Evolutionary conservation across 2,797 vertebrate genomes (phyloP).

Genomic region (Malurus splendens): DNA sequence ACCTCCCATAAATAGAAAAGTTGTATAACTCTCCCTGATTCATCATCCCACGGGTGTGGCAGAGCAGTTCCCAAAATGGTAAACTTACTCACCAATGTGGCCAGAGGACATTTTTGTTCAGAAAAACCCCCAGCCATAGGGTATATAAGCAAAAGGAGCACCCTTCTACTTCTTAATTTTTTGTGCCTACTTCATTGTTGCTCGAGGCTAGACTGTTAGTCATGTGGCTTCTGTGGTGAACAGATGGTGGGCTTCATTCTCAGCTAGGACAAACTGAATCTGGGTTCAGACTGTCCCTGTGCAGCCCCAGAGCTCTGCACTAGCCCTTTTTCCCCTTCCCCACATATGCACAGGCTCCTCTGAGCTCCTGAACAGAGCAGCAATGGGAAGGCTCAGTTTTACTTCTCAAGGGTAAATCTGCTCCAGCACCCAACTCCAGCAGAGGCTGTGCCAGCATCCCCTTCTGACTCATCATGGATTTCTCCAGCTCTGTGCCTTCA

Average conservation of each 20-base stretch:
- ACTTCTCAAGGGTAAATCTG: not conserved
- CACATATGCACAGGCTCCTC: not conserved
- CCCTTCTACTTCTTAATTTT: not conserved
- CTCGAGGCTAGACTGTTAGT: not conserved
- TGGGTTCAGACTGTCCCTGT: not conserved
- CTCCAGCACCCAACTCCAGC: not conserved
- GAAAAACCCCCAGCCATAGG: not conserved
- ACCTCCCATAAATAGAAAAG: not conserved
- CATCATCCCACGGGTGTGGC: not conserved
- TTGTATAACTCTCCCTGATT: conserved; percentile 16
- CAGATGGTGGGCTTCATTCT: not conserved
- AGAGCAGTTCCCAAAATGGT: not conserved
- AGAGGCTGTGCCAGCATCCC: not conserved
- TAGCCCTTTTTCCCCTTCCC: not conserved
- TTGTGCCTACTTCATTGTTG: not conserved
- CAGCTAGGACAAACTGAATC: not conserved
- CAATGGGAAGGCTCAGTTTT: not conserved
- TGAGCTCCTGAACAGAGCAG: not conserved
- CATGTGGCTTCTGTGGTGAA: not conserved
- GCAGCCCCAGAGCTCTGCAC: not conserved
- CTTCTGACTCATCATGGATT: not conserved
- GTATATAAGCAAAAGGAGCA: not conserved
- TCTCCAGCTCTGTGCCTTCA: not conserved
- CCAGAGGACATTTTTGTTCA: not conserved
- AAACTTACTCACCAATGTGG: not conserved